Conservation (phyloP, 64 coral and sea anemone species). For the Montipora foliosa region DNA sequence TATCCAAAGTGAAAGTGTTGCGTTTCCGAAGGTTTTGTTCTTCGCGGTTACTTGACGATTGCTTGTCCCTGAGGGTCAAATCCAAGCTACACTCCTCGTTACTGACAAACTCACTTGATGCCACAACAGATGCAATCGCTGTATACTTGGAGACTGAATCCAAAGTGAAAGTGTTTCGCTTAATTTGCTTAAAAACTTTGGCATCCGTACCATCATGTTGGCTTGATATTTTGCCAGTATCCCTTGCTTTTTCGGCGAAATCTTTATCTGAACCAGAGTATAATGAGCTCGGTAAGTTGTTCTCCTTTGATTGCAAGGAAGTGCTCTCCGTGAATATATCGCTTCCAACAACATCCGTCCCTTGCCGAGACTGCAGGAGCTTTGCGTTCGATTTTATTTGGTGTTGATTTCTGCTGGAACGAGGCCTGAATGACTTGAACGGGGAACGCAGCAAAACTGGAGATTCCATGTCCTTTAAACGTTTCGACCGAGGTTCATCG, state of each 20-base stretch:
- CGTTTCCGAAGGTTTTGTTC: conserved; percentile 4
- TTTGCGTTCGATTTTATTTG: conserved; percentile 1
- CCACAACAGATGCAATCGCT: not conserved
- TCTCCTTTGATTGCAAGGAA: not conserved
- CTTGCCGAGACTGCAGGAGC: not conserved
- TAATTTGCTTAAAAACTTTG: not conserved
- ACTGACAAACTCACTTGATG: not conserved
- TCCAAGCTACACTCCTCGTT: not conserved
- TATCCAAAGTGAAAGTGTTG: conserved; percentile 74
- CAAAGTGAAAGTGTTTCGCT: conserved; percentile 22
- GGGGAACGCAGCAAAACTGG: conserved; percentile 10
- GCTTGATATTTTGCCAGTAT: not conserved
- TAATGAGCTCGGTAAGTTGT: not conserved
- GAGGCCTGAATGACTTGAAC: not conserved
- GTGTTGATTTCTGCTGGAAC: not conserved
- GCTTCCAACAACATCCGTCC: not conserved
- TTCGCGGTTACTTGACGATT: not conserved
- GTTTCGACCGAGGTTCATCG: conserved; percentile 37
- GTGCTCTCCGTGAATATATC: no score
- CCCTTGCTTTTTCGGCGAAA: not conserved
- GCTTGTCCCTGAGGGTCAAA: not conserved
- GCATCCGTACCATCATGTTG: not conserved
- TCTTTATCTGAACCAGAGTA: not conserved
- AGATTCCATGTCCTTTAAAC: not conserved
- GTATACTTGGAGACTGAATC: not conserved